phyloP scores from a whole-genome alignment of 2,113 vertebrate species.

The Hydropotes inermis region DNA sequence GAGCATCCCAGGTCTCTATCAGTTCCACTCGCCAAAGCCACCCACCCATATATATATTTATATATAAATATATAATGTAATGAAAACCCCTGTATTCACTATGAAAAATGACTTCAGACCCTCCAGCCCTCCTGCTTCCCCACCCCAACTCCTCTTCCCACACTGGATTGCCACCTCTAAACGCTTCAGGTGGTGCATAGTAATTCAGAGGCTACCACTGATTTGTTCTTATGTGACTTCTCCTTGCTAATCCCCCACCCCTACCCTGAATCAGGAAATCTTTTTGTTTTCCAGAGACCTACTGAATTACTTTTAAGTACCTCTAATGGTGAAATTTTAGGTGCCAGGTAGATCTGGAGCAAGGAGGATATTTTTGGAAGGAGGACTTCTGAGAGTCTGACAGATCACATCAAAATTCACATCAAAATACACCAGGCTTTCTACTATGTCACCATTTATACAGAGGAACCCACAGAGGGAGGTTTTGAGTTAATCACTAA shows the following conservation, averaged over 20 bases:
- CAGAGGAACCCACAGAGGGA: background rate
- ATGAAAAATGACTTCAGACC: constrained; percentile 13
- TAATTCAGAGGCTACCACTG: background rate
- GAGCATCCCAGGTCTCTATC: background rate
- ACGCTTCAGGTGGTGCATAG: background rate
- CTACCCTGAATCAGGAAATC: background rate
- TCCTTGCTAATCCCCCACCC: background rate
- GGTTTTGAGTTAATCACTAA: constrained; percentile 16
- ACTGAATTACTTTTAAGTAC: background rate
- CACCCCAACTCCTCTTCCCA: background rate
- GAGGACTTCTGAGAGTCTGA: background rate
- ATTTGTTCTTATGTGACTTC: background rate
- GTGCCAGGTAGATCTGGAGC: background rate
- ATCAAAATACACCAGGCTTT: background rate
- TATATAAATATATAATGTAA: background rate
- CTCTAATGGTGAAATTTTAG: constrained; percentile 14
- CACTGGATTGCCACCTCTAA: background rate
- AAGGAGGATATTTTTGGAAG: constrained; percentile 8
- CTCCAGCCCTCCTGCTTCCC: background rate
- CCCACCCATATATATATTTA: no score
- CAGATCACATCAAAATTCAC: background rate
- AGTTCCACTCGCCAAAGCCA: background rate
- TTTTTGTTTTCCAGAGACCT: background rate
- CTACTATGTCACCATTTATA: background rate
- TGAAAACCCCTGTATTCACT: background rate